Base-by-base conservation (phyloP, 2,797 vertebrate genomes). In the Micromesistius poutassou region DNA sequence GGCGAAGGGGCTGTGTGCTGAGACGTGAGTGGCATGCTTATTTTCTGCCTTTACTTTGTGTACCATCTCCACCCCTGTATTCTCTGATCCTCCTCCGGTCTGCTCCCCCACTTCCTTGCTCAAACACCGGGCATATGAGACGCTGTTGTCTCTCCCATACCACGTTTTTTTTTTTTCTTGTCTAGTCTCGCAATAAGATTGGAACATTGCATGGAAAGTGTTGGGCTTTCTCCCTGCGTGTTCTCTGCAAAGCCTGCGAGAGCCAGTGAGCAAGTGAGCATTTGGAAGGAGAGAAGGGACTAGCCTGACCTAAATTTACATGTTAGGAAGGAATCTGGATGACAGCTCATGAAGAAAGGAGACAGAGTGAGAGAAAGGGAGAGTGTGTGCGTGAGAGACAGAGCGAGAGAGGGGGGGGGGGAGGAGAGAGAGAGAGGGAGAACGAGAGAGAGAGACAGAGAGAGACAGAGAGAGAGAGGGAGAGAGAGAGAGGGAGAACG, bases 271-370 rank as follows among this genome's bases (percentile, higher is more conserved):
- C 89, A 88, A 82, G 73, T 31, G 5, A 82, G 75, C 77, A 78
- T 84, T 80, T 80, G 28, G 83, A 87, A 84, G 89, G 87, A 86
- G 86, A 91, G 90, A 89, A 89, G 87, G 87, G 86, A 89, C 88
- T 90, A 86, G 91, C 89, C 89, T 95, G 94, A 95, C 94, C 94
- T 94, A 94, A 94, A 95, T 95, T 92, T 93, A 93, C 84, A 93
- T 91, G 91, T 90, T 91, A 90, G 81, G 85, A 91, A 88, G 85
- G 88, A 94, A 93, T 94, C 90, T 93, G 91, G 91, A 94, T 93
- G 94, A 94, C 94, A 94, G 92, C 90, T 87, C 88, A 91, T 77
- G 76, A 81, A 77, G 90, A 79, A 89, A 85, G 74, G 83, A 88
- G 16, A 7, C 9, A 38, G 72, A 76, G 71, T 31, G 66, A 77